phyloP scores from a whole-genome alignment of 2,113 vertebrate genomes.

The Emydura subglobosa region DNA sequence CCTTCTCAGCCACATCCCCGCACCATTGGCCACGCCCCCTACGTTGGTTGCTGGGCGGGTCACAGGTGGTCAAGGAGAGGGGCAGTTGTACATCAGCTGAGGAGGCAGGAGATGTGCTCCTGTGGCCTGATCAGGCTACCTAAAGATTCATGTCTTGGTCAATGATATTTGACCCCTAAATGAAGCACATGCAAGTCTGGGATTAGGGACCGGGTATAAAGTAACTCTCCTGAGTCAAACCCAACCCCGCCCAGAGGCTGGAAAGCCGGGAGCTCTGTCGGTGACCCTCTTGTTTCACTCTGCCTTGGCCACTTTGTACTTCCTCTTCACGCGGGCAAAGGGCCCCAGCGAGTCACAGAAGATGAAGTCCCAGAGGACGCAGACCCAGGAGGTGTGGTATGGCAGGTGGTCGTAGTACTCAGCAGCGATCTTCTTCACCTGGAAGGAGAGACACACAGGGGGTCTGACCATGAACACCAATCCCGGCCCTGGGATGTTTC shows the following conservation, averaged over 20 bases:
- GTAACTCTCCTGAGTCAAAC: background rate
- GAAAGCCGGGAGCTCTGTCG: background rate
- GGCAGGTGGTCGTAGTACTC: slow-evolving; percentile 85
- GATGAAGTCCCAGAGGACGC: slow-evolving; percentile 86
- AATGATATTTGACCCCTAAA: background rate
- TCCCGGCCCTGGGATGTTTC: background rate
- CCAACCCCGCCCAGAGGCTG: background rate
- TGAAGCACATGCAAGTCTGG: background rate
- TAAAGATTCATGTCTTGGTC: background rate
- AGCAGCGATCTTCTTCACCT: slow-evolving; percentile 86
- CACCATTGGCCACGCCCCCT: background rate
- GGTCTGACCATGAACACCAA: background rate
- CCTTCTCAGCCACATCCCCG: background rate
- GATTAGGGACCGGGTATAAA: background rate
- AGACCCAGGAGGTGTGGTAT: slow-evolving; percentile 84
- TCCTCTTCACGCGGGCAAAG: slow-evolving; percentile 82
- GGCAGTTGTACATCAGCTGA: background rate
- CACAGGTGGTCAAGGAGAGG: background rate
- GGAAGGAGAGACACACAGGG: background rate
- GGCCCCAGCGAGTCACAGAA: slow-evolving; percentile 85
- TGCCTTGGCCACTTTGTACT: slow-evolving; percentile 77
- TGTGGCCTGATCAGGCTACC: background rate
- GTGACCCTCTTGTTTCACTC: slow-evolving; percentile 28
- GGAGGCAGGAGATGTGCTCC: background rate
- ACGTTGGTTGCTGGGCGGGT: background rate